Conservation (phyloP, 2,888 invertebrate species). For the Sarcophaga carnaria region DNA sequence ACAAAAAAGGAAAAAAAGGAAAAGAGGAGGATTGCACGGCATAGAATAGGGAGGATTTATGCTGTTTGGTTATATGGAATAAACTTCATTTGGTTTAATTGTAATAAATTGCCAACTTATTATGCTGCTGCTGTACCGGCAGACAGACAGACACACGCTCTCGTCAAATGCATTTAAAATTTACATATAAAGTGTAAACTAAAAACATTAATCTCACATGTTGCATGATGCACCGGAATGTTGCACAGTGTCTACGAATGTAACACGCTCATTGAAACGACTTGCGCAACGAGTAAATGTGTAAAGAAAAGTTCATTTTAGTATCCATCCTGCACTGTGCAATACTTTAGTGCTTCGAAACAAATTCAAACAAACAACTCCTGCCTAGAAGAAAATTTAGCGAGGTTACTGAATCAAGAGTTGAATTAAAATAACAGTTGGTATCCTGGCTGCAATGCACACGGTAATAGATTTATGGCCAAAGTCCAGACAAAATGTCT, state of each 20-base stretch:
- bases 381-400: conserved; percentile 51
- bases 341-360: conserved; percentile 77
- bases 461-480: conserved; percentile 78
- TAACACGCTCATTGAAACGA: background rate
- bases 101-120: conserved; percentile 69
- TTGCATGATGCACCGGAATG: conserved; percentile 52
- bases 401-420: conserved; percentile 57
- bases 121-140: conserved; percentile 43
- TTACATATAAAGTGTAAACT: conserved; percentile 69
- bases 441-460: conserved; percentile 68
- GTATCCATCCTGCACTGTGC: conserved; percentile 62
- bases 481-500: conserved; percentile 80
- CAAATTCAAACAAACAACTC: conserved; percentile 73
- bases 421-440: conserved; percentile 70
- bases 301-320: background rate
- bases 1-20: background rate
- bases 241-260: conserved; percentile 50
- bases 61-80: conserved; percentile 34
- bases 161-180: conserved; percentile 66
- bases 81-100: conserved; percentile 64
- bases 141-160: conserved; percentile 58
- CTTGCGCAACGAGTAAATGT: background rate
- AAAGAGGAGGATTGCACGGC: background rate
- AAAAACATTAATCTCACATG: conserved; percentile 78
- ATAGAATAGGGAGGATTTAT: conserved; percentile 14